These are phyloP conservation scores for Mungos mungo DNA, from an alignment of 2,113 vertebrate genomes.

Conservation along the genomic window DNA sequence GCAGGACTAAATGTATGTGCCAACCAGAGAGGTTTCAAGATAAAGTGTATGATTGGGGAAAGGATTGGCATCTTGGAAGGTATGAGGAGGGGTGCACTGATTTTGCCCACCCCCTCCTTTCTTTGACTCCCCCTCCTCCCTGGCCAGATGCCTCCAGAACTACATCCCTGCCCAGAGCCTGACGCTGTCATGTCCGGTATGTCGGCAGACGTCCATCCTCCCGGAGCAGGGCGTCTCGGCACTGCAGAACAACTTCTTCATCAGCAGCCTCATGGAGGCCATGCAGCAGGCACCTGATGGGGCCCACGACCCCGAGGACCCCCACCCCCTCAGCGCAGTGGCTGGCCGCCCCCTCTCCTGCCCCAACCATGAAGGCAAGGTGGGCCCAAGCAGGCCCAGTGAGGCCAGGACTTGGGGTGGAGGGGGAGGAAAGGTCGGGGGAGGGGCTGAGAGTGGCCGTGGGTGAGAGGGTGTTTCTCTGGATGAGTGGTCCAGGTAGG, in stretches of 20 bases:
- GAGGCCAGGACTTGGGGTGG: slow-evolving; percentile 79
- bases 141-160: slow-evolving; percentile 93
- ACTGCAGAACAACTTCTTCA: slow-evolving; percentile 97
- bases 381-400: slow-evolving; percentile 83
- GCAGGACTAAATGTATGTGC: background rate
- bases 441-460: background rate
- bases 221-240: slow-evolving; percentile 95
- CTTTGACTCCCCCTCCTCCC: background rate
- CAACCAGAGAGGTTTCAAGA: background rate
- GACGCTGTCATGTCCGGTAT: slow-evolving; percentile 95
- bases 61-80: background rate
- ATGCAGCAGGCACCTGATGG: slow-evolving; percentile 90
- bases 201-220: slow-evolving; percentile 96
- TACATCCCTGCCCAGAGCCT: slow-evolving; percentile 96
- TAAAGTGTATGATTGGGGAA: background rate
- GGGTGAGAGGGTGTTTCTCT: slow-evolving; percentile 19
- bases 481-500: slow-evolving; percentile 10
- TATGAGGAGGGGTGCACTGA: background rate
- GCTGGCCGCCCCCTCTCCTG: slow-evolving; percentile 92
- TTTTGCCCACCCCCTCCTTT: background rate
- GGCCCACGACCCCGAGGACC: slow-evolving; percentile 77
- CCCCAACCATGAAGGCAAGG: slow-evolving; percentile 97
- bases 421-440: background rate
- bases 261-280: slow-evolving; percentile 98
- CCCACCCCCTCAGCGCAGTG: slow-evolving; percentile 89